Percentiles rank a stretch among this genome's conserved stretches.
These are phyloP conservation scores for Ornithoptera priamus DNA, from an alignment of 2,888 invertebrate species.

Conservation along the genomic window DNA sequence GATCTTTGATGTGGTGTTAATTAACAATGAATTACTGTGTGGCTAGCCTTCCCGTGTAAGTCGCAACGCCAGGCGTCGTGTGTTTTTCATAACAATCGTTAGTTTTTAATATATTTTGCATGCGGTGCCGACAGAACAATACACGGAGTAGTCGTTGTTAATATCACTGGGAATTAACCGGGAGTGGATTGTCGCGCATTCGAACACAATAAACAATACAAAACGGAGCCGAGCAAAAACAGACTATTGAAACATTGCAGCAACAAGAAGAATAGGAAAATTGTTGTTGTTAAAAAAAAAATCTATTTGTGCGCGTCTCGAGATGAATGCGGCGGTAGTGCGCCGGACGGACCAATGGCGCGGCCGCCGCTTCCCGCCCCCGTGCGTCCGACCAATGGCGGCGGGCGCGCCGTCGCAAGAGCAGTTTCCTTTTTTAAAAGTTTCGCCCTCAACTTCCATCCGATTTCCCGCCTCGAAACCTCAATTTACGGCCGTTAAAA, in stretches of 20 bases:
- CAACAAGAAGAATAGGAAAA: slow-evolving; percentile 81
- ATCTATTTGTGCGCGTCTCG: slow-evolving; percentile 76
- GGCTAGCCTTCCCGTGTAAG: slow-evolving; percentile 39
- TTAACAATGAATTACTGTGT: slow-evolving; percentile 56
- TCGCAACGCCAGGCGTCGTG: slow-evolving; percentile 51
- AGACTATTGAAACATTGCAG: slow-evolving; percentile 71
- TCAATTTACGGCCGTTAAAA: slow-evolving; percentile 72
- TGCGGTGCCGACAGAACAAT: slow-evolving; percentile 61
- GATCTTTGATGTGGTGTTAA: slow-evolving; percentile 60
- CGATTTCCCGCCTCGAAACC: slow-evolving; percentile 76
- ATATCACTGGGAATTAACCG: slow-evolving; percentile 76
- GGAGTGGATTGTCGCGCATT: slow-evolving; percentile 74
- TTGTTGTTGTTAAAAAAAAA: slow-evolving; percentile 76
- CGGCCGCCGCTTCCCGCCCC: slow-evolving; percentile 65
- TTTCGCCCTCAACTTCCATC: slow-evolving; percentile 77
- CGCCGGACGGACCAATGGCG: slow-evolving; percentile 67
- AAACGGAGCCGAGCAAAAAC: slow-evolving; percentile 74
- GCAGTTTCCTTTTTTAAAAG: slow-evolving; percentile 80
- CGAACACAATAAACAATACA: slow-evolving; percentile 76
- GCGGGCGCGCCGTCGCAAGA: slow-evolving; percentile 60
- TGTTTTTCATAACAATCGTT: slow-evolving; percentile 66
- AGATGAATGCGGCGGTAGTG: slow-evolving; percentile 73
- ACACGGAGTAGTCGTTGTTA: slow-evolving; percentile 60
- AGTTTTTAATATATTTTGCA: slow-evolving; percentile 72
- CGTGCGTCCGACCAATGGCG: slow-evolving; percentile 64